Evolutionary conservation across 1,140 invertebrate genomes (phyloP).

Genomic region (Piezodorus guildinii): DNA sequence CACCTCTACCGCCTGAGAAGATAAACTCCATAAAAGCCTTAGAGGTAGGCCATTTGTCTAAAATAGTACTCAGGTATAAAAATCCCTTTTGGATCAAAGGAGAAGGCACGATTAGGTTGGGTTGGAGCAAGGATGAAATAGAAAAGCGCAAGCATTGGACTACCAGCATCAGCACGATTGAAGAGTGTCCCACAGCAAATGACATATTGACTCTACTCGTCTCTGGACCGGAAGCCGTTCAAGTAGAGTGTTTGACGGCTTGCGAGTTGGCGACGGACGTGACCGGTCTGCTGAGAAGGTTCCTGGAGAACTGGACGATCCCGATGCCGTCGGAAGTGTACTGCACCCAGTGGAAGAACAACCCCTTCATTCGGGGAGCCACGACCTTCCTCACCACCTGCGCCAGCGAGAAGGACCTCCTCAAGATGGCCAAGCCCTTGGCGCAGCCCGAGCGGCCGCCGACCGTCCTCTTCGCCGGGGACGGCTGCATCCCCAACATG

Average conservation of each 20-base stretch:
- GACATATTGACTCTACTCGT: constrained; percentile 12
- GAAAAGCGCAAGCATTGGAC: constrained; percentile 52
- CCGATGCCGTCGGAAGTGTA: constrained; percentile 53
- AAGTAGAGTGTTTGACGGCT: constrained; percentile 56
- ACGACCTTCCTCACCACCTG: constrained; percentile 56
- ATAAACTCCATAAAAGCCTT: constrained; percentile 58
- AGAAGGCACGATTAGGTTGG: constrained; percentile 38
- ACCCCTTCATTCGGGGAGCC: constrained; percentile 40
- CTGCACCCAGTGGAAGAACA: constrained; percentile 38
- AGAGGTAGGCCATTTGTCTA: constrained; percentile 55
- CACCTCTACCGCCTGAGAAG: constrained; percentile 59
- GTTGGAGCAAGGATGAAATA: constrained; percentile 44
- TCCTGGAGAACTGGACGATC: constrained; percentile 51
- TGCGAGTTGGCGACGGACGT: constrained; percentile 32
- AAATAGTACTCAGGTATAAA: constrained; percentile 72
- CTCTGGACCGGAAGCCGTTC: constrained; percentile 40
- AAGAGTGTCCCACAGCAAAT: constrained; percentile 50
- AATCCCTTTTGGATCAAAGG: constrained; percentile 60
- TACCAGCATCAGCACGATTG: constrained; percentile 48
- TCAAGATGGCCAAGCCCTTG: constrained; percentile 48
- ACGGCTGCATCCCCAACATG: constrained; percentile 66
- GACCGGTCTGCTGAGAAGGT: constrained; percentile 48
- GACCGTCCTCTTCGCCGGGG: constrained; percentile 71
- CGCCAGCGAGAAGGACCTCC: constrained; percentile 41
- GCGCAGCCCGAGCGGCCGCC: constrained; percentile 44